These are phyloP conservation scores for Chymomyza fuscimana DNA, from an alignment of 2,888 invertebrate genomes.

Conservation along the genomic window DNA sequence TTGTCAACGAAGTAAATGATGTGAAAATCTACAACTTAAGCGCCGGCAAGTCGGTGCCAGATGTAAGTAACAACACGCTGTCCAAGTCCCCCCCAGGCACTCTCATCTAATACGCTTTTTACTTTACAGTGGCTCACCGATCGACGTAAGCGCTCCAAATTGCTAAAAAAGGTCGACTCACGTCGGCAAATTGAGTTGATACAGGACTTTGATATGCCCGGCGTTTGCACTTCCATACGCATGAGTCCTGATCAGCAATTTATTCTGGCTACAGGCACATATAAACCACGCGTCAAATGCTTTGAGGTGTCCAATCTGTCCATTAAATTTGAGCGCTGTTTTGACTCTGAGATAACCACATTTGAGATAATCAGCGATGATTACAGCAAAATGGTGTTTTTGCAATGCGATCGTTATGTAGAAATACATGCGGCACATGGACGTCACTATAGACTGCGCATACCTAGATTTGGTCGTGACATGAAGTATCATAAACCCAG, in stretches of 20 bases:
- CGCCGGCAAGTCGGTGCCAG: constrained; percentile 97
- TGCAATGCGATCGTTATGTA: constrained; percentile 93
- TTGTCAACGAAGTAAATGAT: constrained; percentile 95
- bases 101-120: neutral
- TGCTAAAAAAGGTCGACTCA: constrained; percentile 94
- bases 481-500: constrained; percentile 93
- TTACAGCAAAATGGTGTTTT: constrained; percentile 92
- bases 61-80: constrained; percentile 84
- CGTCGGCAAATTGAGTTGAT: constrained; percentile 95
- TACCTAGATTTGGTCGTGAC: constrained; percentile 97
- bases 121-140: constrained; percentile 90
- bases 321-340: constrained; percentile 97
- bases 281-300: constrained; percentile 97
- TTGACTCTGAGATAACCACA: constrained; percentile 97
- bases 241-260: constrained; percentile 95
- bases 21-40: constrained; percentile 99
- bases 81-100: neutral
- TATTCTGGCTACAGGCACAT: constrained; percentile 94
- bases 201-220: constrained; percentile 99
- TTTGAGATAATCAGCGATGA: constrained; percentile 96
- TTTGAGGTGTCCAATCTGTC: constrained; percentile 97
- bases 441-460: constrained; percentile 91
- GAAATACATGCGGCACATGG: constrained; percentile 98
- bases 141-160: constrained; percentile 87
- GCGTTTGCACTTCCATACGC: constrained; percentile 90